phyloP scores from a whole-genome alignment of 1,140 invertebrate species.

The Linepithema humile region DNA sequence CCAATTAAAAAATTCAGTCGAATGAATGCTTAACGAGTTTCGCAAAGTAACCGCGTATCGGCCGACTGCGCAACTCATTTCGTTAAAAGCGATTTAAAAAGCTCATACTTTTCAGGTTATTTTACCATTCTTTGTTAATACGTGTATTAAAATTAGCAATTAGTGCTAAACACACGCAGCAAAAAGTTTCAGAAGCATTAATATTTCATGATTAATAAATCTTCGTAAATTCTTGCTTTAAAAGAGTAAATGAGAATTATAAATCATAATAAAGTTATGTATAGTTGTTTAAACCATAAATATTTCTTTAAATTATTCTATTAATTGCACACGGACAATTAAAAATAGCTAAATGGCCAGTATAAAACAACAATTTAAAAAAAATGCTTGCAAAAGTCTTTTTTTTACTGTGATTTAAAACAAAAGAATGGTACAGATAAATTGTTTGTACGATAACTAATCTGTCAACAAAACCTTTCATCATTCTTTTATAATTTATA shows the following conservation, averaged over 20 bases:
- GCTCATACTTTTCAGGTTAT: constrained; percentile 24
- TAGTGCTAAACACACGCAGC: neutral
- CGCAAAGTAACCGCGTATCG: constrained; percentile 38
- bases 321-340: neutral
- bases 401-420: neutral
- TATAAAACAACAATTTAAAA: neutral
- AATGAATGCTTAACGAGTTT: constrained; percentile 43
- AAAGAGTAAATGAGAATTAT: neutral
- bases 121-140: neutral
- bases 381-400: neutral
- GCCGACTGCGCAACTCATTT: constrained; percentile 5
- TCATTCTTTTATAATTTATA: too few species aligned
- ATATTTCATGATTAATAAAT: neutral
- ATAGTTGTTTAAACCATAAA: neutral
- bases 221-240: neutral
- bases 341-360: neutral
- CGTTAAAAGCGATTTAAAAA: constrained; percentile 34
- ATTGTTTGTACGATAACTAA: neutral
- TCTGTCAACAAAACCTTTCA: too few species aligned
- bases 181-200: neutral
- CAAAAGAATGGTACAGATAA: neutral
- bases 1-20: constrained; percentile 49
- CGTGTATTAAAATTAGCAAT: neutral
- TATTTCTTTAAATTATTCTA: neutral
- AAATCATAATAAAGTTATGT: neutral